Evolutionary conservation across 1,140 invertebrate species (phyloP).

Genomic region (Platyscapa corneri): DNA sequence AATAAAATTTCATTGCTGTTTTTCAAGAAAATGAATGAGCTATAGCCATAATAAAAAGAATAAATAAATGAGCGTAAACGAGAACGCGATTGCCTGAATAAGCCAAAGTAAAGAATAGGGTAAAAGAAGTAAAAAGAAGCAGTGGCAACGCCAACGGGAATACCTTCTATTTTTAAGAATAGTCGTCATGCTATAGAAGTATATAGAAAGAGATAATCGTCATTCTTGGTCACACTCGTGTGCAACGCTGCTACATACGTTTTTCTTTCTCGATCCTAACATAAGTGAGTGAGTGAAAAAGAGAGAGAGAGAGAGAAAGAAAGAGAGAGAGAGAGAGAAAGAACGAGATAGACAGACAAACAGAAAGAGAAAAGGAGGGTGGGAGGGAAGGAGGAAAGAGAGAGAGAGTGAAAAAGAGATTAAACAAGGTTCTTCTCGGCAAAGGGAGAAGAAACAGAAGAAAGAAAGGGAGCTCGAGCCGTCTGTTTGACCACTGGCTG

Average conservation of each 20-base stretch:
- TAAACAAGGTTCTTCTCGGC: too few species aligned
- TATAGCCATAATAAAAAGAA: too few species aligned
- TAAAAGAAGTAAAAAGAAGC: not conserved
- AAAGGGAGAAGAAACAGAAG: not conserved
- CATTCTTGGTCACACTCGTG: not conserved
- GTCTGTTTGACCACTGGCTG: not conserved
- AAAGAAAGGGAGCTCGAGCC: not conserved
- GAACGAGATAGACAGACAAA: too few species aligned
- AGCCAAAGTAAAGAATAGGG: not conserved
- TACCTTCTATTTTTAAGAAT: not conserved
- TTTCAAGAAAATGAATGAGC: too few species aligned
- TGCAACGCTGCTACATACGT: not conserved
- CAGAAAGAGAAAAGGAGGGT: not conserved
- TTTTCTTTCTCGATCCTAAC: not conserved
- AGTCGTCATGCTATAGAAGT: not conserved
- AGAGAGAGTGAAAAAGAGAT: too few species aligned
- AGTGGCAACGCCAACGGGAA: not conserved
- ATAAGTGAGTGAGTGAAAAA: not conserved
- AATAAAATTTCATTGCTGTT: too few species aligned
- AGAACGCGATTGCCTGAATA: too few species aligned
- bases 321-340: too few species aligned
- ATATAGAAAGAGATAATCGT: not conserved
- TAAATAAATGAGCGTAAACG: too few species aligned
- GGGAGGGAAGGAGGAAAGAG: not conserved
- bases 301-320: not conserved